Evolutionary conservation across 2,113 vertebrate genomes (phyloP), one percentile per base, ranked within the genome.

Genomic region (Okapia johnstoni): DNA sequence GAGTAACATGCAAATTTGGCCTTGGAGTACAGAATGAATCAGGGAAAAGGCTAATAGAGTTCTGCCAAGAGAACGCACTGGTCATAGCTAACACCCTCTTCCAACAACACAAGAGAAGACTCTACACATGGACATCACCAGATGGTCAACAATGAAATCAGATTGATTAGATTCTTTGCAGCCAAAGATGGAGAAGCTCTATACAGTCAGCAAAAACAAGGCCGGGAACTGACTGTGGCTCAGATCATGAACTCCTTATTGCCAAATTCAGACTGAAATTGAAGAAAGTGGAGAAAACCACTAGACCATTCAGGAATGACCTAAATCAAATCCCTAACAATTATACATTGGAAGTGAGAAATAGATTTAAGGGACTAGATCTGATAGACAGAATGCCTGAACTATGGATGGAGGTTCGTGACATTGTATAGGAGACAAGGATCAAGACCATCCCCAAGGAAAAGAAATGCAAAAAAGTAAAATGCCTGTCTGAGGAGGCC

Each of bases 351-450:
- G 19, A 70, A 36, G 63, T 70, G n/a, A 70, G 5, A 70, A 70
- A 36, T 70, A 70, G 19, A 70, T 36, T 70, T 70, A 70, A 23
- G 63, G 9, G n/a, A 21, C 9, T 21, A 23, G 63, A 70, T 36
- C 63, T 70, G 63, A 36, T 23, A 70, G 30, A 63, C 15, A n/a
- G 63, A 70, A 17, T 36, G n/a, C 17, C 17, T 70, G 63, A 70
- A 36, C n/a, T 21, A 70, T 36, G 63, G 63, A 70, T 2, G 0
- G 10, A 70, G 8, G 17, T 70, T 70, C 0, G 0, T 70, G 63
- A 36, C 63, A 36, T 0, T 21, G 63, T 70, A 21, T n/a, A 70
- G n/a, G n/a, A 36, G n/a, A 70, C 9, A 70, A 9, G 17, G 1
- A 36, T 36, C 63, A 21, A 70, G n/a, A 70, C 17, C 1, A 70